These are phyloP conservation scores for Orthosia gracilis DNA, from an alignment of 2,888 invertebrate genomes.

Conservation along the genomic window DNA sequence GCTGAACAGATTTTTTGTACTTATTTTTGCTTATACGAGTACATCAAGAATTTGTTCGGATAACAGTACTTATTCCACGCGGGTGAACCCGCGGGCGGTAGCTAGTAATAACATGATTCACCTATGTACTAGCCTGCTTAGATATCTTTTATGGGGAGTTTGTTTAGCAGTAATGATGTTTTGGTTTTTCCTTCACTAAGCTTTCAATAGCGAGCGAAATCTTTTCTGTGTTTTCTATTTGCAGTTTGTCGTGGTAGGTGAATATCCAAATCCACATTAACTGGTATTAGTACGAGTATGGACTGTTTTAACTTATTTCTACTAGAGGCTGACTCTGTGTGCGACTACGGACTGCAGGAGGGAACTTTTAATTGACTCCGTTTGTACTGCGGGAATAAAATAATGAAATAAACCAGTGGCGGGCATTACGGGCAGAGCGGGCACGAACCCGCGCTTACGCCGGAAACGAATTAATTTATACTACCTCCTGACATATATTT, in stretches of 20 bases:
- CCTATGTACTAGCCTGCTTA: not conserved
- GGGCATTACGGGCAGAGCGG: not conserved
- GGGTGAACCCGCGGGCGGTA: no score
- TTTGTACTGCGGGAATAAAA: constrained; percentile 34
- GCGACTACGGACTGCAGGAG: constrained; percentile 42
- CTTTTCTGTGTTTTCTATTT: no score
- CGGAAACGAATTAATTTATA: constrained; percentile 22
- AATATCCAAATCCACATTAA: constrained; percentile 7
- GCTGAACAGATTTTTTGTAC: no score
- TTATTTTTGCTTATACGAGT: no score
- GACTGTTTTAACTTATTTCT: constrained; percentile 24
- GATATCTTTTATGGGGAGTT: not conserved
- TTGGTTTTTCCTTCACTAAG: not conserved
- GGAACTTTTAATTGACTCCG: constrained; percentile 55
- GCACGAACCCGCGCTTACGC: not conserved
- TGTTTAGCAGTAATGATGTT: not conserved
- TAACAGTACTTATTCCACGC: no score
- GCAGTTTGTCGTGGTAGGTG: not conserved
- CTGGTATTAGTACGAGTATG: constrained; percentile 2
- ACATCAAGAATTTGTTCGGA: no score
- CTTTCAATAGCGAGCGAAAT: not conserved
- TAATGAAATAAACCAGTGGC: constrained; percentile 37
- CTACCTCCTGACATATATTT: constrained; percentile 4
- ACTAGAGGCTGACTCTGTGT: constrained; percentile 23
- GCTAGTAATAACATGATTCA: not conserved